These are phyloP conservation scores for Antheraea mylitta DNA, from an alignment of 1,140 invertebrate genomes.

Conservation along the genomic window DNA sequence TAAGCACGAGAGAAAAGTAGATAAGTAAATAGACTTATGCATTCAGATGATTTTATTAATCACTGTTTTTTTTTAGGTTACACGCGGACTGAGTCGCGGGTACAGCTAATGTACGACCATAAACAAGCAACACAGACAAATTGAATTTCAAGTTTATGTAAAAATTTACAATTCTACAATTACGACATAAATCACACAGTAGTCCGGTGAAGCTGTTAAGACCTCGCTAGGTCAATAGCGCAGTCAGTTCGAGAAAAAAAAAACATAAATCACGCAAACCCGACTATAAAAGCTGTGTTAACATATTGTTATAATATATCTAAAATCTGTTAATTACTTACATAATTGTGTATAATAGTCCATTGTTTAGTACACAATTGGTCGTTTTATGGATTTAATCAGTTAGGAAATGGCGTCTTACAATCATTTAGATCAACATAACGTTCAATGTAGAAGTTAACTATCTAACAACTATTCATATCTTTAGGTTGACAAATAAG, in stretches of 20 bases:
- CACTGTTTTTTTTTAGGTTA: no score
- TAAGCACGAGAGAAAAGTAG: no score
- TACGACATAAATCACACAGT: neutral
- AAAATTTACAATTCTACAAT: no score
- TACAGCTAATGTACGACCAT: no score
- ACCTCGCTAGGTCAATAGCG: no score
- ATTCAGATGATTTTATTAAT: no score
- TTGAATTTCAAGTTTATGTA: no score
- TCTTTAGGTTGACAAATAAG: neutral
- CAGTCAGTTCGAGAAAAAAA: no score
- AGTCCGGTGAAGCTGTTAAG: no score
- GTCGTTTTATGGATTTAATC: conserved; percentile 5
- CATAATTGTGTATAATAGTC: neutral
- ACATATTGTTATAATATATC: neutral
- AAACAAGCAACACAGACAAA: no score
- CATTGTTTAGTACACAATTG: conserved; percentile 9
- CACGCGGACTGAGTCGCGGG: no score
- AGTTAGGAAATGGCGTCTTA: neutral
- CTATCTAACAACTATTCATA: neutral
- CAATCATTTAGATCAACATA: neutral
- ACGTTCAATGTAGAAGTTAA: neutral
- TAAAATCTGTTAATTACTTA: neutral
- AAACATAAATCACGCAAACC: neutral
- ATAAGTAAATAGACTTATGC: no score
- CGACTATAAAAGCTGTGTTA: neutral